phyloP scores from a whole-genome alignment of 2,113 vertebrate genomes.

The Lepus americanus region DNA sequence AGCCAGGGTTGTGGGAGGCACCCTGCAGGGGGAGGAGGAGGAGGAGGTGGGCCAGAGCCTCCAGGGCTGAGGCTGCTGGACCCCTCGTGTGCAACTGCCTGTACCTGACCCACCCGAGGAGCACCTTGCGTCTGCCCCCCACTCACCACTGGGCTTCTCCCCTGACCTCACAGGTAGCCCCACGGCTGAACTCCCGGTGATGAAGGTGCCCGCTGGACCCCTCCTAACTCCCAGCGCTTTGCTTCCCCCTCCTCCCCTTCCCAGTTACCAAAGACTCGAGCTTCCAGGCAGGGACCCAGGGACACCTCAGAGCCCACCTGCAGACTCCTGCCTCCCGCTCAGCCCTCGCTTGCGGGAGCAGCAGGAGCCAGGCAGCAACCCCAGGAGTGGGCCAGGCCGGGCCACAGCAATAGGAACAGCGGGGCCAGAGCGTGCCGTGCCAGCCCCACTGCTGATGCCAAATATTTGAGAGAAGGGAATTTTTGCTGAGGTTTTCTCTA shows the following conservation, averaged over 20 bases:
- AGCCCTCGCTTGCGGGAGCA: constrained; percentile 17
- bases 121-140: background rate
- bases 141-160: background rate
- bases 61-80: background rate
- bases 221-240: constrained; percentile 55
- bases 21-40: background rate
- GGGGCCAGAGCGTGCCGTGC: constrained; percentile 52
- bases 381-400: constrained; percentile 77
- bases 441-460: constrained; percentile 76
- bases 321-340: constrained; percentile 40
- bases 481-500: constrained; percentile 80
- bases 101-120: background rate
- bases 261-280: constrained; percentile 90
- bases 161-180: constrained; percentile 91
- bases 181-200: constrained; percentile 98
- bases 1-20: rapidly evolving
- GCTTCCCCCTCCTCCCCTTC: constrained; percentile 81
- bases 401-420: constrained; percentile 79
- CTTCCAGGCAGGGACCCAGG: constrained; percentile 88
- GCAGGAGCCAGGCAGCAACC: constrained; percentile 41
- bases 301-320: constrained; percentile 68
- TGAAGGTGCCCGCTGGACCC: constrained; percentile 70
- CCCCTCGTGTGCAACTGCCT: background rate
- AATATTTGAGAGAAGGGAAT: constrained; percentile 79
- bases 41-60: background rate